phyloP scores from a whole-genome alignment of 1,140 invertebrate species.

The Aphidius gifuensis region DNA sequence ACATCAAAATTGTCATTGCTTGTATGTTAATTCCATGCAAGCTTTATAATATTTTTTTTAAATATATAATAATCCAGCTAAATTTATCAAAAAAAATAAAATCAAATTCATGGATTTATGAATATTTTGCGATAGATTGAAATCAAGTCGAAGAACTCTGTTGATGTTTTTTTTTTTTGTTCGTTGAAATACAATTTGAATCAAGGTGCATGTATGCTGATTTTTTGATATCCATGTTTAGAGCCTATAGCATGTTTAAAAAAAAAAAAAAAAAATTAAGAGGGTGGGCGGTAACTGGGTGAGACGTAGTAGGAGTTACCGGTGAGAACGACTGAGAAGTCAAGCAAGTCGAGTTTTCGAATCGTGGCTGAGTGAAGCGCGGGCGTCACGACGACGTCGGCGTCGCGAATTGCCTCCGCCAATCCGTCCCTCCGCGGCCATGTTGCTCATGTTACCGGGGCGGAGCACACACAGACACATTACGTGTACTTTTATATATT shows the following conservation, averaged over 20 bases:
- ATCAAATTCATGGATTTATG: too few species aligned
- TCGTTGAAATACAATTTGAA: too few species aligned
- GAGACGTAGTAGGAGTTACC: conserved; percentile 21
- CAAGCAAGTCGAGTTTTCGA: conserved; percentile 25
- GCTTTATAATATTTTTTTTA: neutral
- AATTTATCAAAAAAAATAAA: too few species aligned
- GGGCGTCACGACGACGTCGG: conserved; percentile 52
- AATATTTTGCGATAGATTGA: too few species aligned
- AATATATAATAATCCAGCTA: too few species aligned
- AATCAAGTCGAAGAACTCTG: too few species aligned
- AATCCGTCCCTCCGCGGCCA: conserved; percentile 56
- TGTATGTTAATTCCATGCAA: neutral
- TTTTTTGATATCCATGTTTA: too few species aligned
- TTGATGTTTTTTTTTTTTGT: too few species aligned
- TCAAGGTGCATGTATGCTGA: too few species aligned
- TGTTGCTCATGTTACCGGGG: conserved; percentile 52
- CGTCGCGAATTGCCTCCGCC: conserved; percentile 46
- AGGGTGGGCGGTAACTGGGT: conserved; percentile 39
- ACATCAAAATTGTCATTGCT: conserved; percentile 5
- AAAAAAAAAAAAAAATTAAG: neutral
- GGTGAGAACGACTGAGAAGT: conserved; percentile 2
- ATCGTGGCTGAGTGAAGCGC: conserved; percentile 47
- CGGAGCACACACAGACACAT: conserved; percentile 40
- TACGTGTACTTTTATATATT: neutral
- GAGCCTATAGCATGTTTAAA: too few species aligned